phyloP scores from a whole-genome alignment of 1,140 invertebrate genomes.

The Andrena cerasifolii region DNA sequence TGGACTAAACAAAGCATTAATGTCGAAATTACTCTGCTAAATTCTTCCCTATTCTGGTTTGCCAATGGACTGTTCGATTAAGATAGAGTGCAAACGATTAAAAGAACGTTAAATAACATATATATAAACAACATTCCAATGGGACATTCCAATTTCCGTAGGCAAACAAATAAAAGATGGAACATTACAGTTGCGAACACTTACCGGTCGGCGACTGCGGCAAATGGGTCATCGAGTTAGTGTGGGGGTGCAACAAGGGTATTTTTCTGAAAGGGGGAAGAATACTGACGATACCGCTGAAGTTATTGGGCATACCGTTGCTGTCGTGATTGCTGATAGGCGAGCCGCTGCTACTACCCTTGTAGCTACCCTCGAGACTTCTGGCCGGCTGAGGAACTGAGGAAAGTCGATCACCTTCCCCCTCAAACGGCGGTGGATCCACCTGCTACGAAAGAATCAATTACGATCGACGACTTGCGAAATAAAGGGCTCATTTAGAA shows the following conservation, averaged over 20 bases:
- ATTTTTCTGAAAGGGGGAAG: slow-evolving; percentile 76
- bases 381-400: slow-evolving; percentile 50
- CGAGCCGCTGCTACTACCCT: slow-evolving; percentile 64
- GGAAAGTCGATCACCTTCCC: slow-evolving; percentile 30
- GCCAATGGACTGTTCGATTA: no score
- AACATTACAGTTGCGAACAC: slow-evolving; percentile 17
- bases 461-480: slow-evolving; percentile 39
- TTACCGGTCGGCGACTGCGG: slow-evolving; percentile 56
- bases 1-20: no score
- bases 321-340: slow-evolving; percentile 70
- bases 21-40: no score
- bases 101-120: no score
- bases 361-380: slow-evolving; percentile 66
- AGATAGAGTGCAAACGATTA: no score
- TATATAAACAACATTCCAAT: no score
- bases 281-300: slow-evolving; percentile 73
- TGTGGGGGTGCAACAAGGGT: slow-evolving; percentile 65
- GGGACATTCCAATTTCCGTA: no score
- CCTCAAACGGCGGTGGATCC: slow-evolving; percentile 66
- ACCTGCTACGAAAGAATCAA: slow-evolving; percentile 70
- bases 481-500: slow-evolving; percentile 1
- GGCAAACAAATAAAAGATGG: not conserved
- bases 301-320: slow-evolving; percentile 67
- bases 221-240: slow-evolving; percentile 36
- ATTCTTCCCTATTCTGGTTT: no score